Evolutionary conservation across 2,888 invertebrate species (phyloP), one percentile per base, ranked within the genome.

Genomic region (Punctoribates punctum): DNA sequence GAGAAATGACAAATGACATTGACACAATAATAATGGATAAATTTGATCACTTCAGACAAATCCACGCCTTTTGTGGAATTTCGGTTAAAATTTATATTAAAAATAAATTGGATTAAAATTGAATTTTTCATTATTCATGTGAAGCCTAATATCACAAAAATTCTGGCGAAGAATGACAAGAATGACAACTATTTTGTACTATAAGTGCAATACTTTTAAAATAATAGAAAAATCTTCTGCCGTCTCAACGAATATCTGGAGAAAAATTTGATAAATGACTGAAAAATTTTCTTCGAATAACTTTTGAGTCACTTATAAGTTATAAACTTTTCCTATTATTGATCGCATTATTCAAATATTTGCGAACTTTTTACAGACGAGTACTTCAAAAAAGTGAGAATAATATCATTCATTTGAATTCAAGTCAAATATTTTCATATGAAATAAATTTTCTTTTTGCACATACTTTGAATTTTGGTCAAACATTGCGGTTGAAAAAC

Each of bases 151-250:
- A 42, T 42, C 42, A 42, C 42, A 42, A 42, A 42, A 9, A 13
- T 51, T 51, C 51, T 51, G 51, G 20, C 9, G n/a, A 51, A 51
- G 51, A 51, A 51, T 51, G 51, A 51, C 51, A 51, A n/a, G 51
- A 51, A 51, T 51, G 20, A 20, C 51, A 51, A 51, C 5, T 20
- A 51, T 51, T 51, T 51, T 20, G n/a, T 51, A 20, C 20, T 6
- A 51, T 42, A 42, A 42, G 42, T 42, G 20, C 51, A 51, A 51
- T 20, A 51, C 51, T 51, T 51, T 51, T 51, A 51, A 51, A 51
- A 20, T 51, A 51, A 51, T 42, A n/a, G 51, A 20, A 20, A n/a
- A 20, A 51, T 51, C 20, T 51, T 51, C 11, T 51, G n/a, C 51
- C 13, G 11, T 42, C 8, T 51, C 20, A 51, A 51, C 34, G 51